Evolutionary conservation across 2,797 vertebrate genomes (phyloP).

Genomic region (Alfaro cultratus): DNA sequence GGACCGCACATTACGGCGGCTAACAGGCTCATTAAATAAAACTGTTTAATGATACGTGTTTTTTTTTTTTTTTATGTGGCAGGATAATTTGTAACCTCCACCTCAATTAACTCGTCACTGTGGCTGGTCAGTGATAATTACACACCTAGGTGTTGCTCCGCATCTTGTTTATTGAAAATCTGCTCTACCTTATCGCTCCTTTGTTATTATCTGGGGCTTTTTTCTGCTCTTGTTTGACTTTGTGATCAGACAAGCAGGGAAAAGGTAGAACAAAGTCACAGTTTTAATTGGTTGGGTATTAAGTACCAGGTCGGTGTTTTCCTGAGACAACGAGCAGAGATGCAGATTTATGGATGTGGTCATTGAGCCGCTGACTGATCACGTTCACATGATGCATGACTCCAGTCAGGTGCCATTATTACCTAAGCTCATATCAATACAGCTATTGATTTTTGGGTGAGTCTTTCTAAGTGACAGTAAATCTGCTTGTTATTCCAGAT

Average conservation of each 20-base stretch:
- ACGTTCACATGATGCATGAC: slow-evolving; percentile 18
- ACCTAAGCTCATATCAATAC: slow-evolving; percentile 8
- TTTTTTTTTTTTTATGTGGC: slow-evolving; percentile 50
- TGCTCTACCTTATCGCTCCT: slow-evolving; percentile 13
- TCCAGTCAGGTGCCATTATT: slow-evolving; percentile 42
- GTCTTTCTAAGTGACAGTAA: slow-evolving; percentile 33
- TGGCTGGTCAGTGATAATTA: slow-evolving; percentile 59
- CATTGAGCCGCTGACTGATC: slow-evolving; percentile 38
- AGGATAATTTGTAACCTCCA: slow-evolving; percentile 64
- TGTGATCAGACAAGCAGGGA: slow-evolving; percentile 21
- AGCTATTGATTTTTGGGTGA: slow-evolving; percentile 38
- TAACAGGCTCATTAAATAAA: slow-evolving; percentile 71
- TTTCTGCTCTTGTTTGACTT: neutral
- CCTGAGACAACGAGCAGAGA: neutral
- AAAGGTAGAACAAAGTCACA: slow-evolving; percentile 12
- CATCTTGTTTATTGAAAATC: slow-evolving; percentile 42
- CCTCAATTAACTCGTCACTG: slow-evolving; percentile 60
- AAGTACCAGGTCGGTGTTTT: slow-evolving; percentile 3
- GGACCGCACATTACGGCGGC: slow-evolving; percentile 37
- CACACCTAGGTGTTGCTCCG: slow-evolving; percentile 36
- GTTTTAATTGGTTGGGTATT: slow-evolving; percentile 60
- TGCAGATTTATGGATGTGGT: neutral
- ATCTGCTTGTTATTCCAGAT: slow-evolving; percentile 25
- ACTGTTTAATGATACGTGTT: slow-evolving; percentile 60
- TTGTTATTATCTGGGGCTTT: slow-evolving; percentile 25